These are phyloP conservation scores for Drosophila trapezifrons DNA, from an alignment of 1,140 invertebrate species.

Conservation along the genomic window DNA sequence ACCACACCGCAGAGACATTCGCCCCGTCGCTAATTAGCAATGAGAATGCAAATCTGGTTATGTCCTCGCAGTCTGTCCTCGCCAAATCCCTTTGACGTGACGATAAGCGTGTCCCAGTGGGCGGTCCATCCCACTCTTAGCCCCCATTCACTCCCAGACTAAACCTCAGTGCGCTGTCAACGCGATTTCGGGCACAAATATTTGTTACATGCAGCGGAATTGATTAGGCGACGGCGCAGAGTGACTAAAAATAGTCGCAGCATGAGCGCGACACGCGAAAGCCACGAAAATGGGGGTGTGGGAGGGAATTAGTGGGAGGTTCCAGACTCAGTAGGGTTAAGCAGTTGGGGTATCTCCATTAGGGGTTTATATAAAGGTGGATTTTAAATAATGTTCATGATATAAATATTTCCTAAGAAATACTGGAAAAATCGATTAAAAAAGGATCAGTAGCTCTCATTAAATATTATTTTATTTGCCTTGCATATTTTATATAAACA, in stretches of 20 bases:
- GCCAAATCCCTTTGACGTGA: conserved; percentile 54
- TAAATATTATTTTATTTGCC: too few relatives aligned
- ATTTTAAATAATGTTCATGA: too few relatives aligned
- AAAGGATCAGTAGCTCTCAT: too few relatives aligned
- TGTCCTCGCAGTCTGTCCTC: conserved; percentile 24
- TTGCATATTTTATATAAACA: too few relatives aligned
- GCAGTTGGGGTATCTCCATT: fast-evolving
- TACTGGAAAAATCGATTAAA: too few relatives aligned
- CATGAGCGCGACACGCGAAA: conserved; percentile 41
- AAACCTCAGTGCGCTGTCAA: neutral
- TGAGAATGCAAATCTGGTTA: conserved; percentile 40
- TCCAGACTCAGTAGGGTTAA: neutral
- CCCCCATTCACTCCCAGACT: neutral
- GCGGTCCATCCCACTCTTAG: conserved; percentile 6
- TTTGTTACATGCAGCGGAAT: conserved; percentile 55
- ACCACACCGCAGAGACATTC: conserved; percentile 3
- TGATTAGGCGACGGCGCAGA: conserved; percentile 38
- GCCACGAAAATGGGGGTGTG: neutral
- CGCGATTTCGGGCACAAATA: conserved; percentile 55
- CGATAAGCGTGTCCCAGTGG: conserved; percentile 46
- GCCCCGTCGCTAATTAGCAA: conserved; percentile 24
- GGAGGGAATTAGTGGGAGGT: neutral
- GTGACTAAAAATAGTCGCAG: conserved; percentile 51
- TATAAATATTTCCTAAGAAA: too few relatives aligned
- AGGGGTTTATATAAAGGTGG: neutral